Evolutionary conservation across 2,113 vertebrate genomes (phyloP).

Genomic region (Rhinichthys klamathensis): DNA sequence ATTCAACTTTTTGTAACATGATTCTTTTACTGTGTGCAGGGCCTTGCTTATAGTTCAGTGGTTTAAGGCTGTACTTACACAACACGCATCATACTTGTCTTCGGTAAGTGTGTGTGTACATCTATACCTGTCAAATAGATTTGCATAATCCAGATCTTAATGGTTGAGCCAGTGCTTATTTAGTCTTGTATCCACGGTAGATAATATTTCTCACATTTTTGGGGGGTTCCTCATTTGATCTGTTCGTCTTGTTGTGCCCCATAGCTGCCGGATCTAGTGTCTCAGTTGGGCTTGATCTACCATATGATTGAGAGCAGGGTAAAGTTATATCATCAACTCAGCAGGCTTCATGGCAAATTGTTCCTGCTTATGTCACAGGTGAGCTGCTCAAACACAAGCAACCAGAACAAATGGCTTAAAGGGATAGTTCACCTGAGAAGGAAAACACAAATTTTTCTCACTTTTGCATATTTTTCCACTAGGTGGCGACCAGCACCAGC

Average conservation of each 20-base stretch:
- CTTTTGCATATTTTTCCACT: conserved; percentile 53
- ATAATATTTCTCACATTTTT: background rate
- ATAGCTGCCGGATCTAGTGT: conserved; percentile 91
- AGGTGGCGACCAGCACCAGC: conserved; percentile 83
- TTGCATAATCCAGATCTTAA: background rate
- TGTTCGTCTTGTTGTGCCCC: conserved; percentile 3
- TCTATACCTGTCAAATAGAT: background rate
- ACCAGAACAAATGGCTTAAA: background rate
- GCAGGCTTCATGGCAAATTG: conserved; percentile 92
- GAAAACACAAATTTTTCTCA: background rate
- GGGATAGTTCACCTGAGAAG: background rate
- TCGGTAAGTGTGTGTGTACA: conserved; percentile 81
- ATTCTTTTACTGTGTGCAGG: conserved; percentile 69
- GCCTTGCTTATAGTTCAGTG: conserved; percentile 90
- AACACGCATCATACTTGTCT: conserved; percentile 94
- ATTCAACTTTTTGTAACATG: background rate
- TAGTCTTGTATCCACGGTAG: background rate
- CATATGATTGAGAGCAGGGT: conserved; percentile 97
- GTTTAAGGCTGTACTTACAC: conserved; percentile 89
- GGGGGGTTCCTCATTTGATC: conserved; percentile 12
- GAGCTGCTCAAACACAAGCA: conserved; percentile 1
- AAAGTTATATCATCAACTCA: conserved; percentile 90
- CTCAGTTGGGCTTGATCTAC: conserved; percentile 89
- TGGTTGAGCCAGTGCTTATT: background rate
- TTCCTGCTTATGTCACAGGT: conserved; percentile 92